Conservation (phyloP, 2,888 invertebrate species). For the Lasioglossum villosulum region DNA sequence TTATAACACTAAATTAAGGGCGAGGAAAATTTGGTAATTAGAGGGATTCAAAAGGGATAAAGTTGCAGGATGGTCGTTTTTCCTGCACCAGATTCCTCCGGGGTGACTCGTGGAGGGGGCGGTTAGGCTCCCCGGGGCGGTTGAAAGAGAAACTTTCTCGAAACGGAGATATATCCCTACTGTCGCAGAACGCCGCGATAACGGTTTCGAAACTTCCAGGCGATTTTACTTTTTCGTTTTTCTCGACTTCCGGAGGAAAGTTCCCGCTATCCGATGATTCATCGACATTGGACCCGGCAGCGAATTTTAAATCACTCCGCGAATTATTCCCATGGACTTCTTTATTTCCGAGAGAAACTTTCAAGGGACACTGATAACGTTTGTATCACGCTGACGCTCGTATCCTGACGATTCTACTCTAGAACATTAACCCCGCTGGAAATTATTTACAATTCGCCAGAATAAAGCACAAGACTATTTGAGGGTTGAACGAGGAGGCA, state of each 20-base stretch:
- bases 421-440: neutral
- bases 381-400: neutral
- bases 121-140: conserved; percentile 14
- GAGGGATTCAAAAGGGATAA: conserved; percentile 81
- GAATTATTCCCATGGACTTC: neutral
- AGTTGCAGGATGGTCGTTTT: conserved; percentile 72
- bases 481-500: neutral
- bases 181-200: conserved; percentile 36
- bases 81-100: conserved; percentile 69
- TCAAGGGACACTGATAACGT: neutral
- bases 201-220: neutral
- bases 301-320: neutral
- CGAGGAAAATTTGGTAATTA: conserved; percentile 84
- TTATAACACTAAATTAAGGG: conserved; percentile 83
- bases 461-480: neutral
- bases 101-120: conserved; percentile 17
- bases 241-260: neutral
- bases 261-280: conserved; percentile 13
- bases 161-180: conserved; percentile 20
- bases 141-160: conserved; percentile 55
- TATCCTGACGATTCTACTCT: neutral
- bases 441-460: neutral
- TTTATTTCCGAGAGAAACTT: neutral
- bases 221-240: conserved; percentile 11
- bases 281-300: neutral